A percentile compares a stretch with the other conserved stretches of the same genome.
Evolutionary conservation across 2,888 invertebrate species (phyloP).

Genomic region (Heliconius sara): DNA sequence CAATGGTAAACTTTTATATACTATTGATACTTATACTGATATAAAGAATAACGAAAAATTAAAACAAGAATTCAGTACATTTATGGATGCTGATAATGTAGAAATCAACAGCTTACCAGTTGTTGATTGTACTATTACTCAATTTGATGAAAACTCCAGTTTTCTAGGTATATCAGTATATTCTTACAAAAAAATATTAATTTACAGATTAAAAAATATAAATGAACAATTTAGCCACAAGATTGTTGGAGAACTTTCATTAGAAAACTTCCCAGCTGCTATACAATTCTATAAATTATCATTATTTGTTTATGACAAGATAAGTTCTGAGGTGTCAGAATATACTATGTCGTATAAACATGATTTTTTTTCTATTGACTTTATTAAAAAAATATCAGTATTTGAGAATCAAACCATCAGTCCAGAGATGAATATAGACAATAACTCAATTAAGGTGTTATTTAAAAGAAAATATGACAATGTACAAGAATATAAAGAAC

Average conservation of each 20-base stretch:
- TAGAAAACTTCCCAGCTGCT: slow-evolving; percentile 74
- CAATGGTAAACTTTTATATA: slow-evolving; percentile 82
- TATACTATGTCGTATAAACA: slow-evolving; percentile 61
- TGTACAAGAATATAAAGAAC: slow-evolving; percentile 90
- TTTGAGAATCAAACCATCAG: slow-evolving; percentile 55
- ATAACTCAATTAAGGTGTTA: slow-evolving; percentile 81
- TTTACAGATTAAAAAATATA: slow-evolving; percentile 68
- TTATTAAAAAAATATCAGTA: slow-evolving; percentile 57
- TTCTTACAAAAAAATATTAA: slow-evolving; percentile 74
- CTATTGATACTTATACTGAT: slow-evolving; percentile 71
- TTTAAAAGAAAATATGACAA: slow-evolving; percentile 92
- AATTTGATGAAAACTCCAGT: slow-evolving; percentile 65
- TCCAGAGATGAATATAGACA: slow-evolving; percentile 50
- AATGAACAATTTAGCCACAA: slow-evolving; percentile 62
- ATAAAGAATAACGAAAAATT: slow-evolving; percentile 69
- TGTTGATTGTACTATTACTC: slow-evolving; percentile 69
- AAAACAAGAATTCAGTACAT: slow-evolving; percentile 73
- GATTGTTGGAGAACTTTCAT: slow-evolving; percentile 64
- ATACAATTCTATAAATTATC: slow-evolving; percentile 63
- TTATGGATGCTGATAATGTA: slow-evolving; percentile 82
- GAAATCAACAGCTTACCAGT: slow-evolving; percentile 83
- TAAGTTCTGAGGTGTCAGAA: slow-evolving; percentile 61
- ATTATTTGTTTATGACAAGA: slow-evolving; percentile 71
- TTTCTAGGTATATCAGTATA: slow-evolving; percentile 81
- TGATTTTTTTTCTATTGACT: slow-evolving; percentile 53